Evolutionary conservation across 2,888 invertebrate species (phyloP).

Genomic region (Melanostoma mellinum): DNA sequence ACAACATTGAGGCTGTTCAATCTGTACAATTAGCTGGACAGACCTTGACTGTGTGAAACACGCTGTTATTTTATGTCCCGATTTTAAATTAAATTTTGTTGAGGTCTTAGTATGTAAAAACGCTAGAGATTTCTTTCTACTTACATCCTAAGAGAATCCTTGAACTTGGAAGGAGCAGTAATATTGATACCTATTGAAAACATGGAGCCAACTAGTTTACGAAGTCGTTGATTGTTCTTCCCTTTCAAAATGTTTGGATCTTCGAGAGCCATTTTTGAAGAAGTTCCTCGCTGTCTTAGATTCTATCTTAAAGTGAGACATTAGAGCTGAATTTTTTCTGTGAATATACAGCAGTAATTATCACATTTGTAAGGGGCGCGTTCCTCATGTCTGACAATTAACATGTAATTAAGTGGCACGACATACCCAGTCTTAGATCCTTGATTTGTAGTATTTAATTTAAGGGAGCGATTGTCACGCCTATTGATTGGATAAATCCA

Average conservation of each 20-base stretch:
- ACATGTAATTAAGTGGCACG: conserved; percentile 13
- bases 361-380: conserved; percentile 1
- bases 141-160: conserved; percentile 25
- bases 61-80: no score
- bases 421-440: no score
- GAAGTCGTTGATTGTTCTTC: conserved; percentile 40
- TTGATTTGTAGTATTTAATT: no score
- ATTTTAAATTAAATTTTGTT: no score
- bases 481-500: no score
- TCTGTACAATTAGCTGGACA: no score
- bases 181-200: conserved; percentile 50
- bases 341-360: background rate
- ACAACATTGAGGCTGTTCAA: no score
- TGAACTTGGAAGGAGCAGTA: conserved; percentile 35
- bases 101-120: no score
- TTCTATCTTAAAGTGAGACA: conserved; percentile 10
- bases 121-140: background rate
- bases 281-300: background rate
- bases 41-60: no score
- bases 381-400: background rate
- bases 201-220: conserved; percentile 14
- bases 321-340: background rate
- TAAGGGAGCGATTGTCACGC: no score
- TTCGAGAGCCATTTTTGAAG: conserved; percentile 45
- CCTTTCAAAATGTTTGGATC: conserved; percentile 12